A percentile compares a stretch with the other conserved stretches of the same genome.
Conservation (phyloP, 2,113 vertebrate genomes). For the Lathamus discolor region DNA sequence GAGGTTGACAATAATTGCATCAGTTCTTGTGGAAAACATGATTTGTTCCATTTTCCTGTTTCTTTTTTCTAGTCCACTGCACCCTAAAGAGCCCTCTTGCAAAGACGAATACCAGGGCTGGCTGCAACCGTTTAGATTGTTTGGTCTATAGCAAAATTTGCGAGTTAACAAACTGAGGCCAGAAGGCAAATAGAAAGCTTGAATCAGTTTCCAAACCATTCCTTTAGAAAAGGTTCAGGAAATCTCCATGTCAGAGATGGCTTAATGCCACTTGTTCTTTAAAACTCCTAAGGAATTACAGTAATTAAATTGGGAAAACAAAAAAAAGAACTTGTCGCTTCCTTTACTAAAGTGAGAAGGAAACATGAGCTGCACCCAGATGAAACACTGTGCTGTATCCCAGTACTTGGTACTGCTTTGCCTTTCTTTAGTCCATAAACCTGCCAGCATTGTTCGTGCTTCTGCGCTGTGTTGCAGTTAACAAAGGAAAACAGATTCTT, state of each 20-base stretch:
- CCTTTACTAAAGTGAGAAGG: background rate
- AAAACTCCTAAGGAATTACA: background rate
- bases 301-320: background rate
- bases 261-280: background rate
- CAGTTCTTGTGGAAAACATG: slow-evolving; percentile 59
- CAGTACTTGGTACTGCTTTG: background rate
- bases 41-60: slow-evolving; percentile 42
- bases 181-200: slow-evolving; percentile 2
- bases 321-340: background rate
- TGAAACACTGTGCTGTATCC: background rate
- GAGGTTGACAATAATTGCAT: slow-evolving; percentile 56
- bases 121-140: background rate
- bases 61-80: slow-evolving; percentile 30
- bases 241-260: background rate
- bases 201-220: background rate
- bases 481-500: background rate
- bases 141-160: slow-evolving; percentile 3
- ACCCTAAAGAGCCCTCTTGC: slow-evolving; percentile 8
- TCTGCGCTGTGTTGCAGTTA: background rate
- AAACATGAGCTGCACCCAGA: background rate
- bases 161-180: slow-evolving; percentile 14
- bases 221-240: background rate
- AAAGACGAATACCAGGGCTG: background rate
- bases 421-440: background rate
- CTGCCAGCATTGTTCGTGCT: background rate